phyloP scores from a whole-genome alignment of 2,888 invertebrate genomes.

The Scaptodrosophila latifasciaeformis region DNA sequence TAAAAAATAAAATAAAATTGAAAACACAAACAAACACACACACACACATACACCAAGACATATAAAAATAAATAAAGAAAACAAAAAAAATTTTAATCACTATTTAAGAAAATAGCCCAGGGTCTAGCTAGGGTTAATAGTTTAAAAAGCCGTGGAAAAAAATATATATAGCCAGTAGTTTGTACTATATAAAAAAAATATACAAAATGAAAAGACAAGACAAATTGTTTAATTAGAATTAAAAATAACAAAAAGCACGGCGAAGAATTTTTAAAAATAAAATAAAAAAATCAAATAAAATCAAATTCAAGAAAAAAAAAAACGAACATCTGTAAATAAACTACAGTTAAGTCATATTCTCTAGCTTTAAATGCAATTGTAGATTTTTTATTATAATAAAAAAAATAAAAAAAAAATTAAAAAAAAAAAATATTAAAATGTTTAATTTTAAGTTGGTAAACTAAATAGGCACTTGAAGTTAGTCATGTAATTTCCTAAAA shows the following conservation, averaged over 20 bases:
- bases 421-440: constrained; percentile 41
- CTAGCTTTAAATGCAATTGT: constrained; percentile 73
- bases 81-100: background rate
- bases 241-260: constrained; percentile 32
- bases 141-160: constrained; percentile 7
- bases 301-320: constrained; percentile 13
- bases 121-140: constrained; percentile 56
- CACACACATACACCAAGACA: background rate
- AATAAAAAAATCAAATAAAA: constrained; percentile 7
- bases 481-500: constrained; percentile 65
- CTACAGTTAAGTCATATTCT: constrained; percentile 74
- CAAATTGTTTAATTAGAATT: constrained; percentile 47
- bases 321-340: constrained; percentile 66
- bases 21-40: background rate
- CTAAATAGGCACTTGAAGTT: constrained; percentile 57
- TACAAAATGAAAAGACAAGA: constrained; percentile 17
- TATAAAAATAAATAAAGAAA: background rate
- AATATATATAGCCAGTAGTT: constrained; percentile 62
- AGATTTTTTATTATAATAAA: constrained; percentile 57
- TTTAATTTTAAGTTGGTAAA: constrained; percentile 59
- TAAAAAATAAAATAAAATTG: constrained; percentile 1
- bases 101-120: constrained; percentile 9
- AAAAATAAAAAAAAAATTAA: constrained; percentile 28
- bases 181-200: constrained; percentile 59
- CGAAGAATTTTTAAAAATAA: constrained; percentile 26